A percentile compares a stretch with the other conserved stretches of the same genome.
Conservation (phyloP, 1,140 invertebrate genomes). For the Cyphomyrmex costatus region DNA sequence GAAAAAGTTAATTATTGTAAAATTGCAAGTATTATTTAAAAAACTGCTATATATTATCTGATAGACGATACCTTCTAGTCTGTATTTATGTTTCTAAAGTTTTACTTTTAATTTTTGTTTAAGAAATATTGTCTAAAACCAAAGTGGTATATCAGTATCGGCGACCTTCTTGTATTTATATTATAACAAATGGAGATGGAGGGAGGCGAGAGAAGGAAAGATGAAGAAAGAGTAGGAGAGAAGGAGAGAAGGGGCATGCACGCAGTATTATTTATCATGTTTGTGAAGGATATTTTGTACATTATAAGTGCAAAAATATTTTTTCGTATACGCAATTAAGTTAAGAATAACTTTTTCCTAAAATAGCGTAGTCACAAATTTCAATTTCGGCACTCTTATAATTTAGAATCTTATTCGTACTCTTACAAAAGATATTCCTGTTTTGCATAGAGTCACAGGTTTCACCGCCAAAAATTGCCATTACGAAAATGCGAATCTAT, state of each 20-base stretch:
- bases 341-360: slow-evolving; percentile 33
- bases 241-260: neutral
- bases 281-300: neutral
- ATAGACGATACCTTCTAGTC: no score
- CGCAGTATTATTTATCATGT: neutral
- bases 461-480: slow-evolving; percentile 41
- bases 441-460: slow-evolving; percentile 22
- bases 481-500: slow-evolving; percentile 56
- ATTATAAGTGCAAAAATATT: slow-evolving; percentile 17
- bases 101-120: no score
- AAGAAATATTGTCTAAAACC: no score
- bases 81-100: no score
- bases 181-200: neutral
- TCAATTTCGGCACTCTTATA: slow-evolving; percentile 34
- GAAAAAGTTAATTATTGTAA: no score
- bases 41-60: no score
- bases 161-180: no score
- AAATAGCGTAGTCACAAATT: slow-evolving; percentile 44
- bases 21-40: no score
- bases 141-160: no score
- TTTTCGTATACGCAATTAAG: neutral
- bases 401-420: slow-evolving; percentile 27
- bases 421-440: slow-evolving; percentile 48
- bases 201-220: no score
- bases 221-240: neutral